Conservation (phyloP, 2,888 invertebrate genomes). For the Endomychus coccineus region DNA sequence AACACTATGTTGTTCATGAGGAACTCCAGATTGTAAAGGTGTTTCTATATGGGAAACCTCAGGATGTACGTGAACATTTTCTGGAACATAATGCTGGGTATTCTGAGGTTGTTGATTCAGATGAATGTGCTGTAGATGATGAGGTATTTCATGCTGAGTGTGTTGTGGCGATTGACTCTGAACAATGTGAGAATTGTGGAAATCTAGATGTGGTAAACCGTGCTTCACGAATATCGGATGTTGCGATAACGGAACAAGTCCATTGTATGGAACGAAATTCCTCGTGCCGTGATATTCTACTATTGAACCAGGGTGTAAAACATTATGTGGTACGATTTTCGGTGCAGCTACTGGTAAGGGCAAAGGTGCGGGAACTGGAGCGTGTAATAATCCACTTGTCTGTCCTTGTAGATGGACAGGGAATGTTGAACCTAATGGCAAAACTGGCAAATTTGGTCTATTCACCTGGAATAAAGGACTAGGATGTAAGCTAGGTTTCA, state of each 20-base stretch:
- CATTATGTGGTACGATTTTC: not conserved
- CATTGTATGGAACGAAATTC: constrained; percentile 7
- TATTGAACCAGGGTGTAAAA: constrained; percentile 9
- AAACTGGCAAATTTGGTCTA: constrained; percentile 33
- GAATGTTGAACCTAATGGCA: constrained; percentile 32
- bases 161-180: no score
- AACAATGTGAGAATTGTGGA: no score
- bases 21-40: constrained; percentile 5
- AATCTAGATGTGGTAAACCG: no score
- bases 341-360: not conserved
- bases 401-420: constrained; percentile 23
- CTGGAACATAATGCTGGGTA: no score
- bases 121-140: no score
- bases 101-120: no score
- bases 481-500: constrained; percentile 16
- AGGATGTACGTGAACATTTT: not conserved
- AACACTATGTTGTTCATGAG: constrained; percentile 19
- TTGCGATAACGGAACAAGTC: constrained; percentile 8
- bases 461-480: constrained; percentile 29
- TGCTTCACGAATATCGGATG: no score
- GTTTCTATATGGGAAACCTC: not conserved
- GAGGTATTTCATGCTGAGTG: no score
- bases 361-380: no score
- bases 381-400: not conserved
- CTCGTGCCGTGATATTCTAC: constrained; percentile 16